Conservation (phyloP, 2,888 invertebrate genomes). For the Aradus depressus region DNA sequence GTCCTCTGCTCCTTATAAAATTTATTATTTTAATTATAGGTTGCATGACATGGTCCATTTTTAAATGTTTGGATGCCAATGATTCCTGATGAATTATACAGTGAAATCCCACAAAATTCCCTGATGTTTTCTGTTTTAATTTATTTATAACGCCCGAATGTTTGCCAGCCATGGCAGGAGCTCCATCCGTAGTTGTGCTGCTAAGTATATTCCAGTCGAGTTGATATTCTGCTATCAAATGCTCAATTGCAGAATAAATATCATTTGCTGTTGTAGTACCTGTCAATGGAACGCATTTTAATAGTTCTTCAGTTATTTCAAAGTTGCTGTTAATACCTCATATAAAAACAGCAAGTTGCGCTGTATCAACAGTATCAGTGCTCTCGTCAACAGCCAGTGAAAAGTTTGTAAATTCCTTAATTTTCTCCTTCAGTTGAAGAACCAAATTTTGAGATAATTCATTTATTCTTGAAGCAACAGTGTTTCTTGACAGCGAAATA, state of each 20-base stretch:
- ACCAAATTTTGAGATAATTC: no score
- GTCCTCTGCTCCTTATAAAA: conserved; percentile 5
- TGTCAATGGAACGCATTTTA: conserved; percentile 1
- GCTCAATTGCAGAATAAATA: conserved; percentile 5
- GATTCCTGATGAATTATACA: conserved; percentile 5
- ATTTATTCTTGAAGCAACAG: no score
- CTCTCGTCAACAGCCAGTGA: conserved; percentile 8
- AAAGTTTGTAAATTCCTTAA: conserved; percentile 8
- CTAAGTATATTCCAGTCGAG: conserved; percentile 5
- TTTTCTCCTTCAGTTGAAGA: conserved; percentile 3
- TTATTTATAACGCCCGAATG: conserved; percentile 5
- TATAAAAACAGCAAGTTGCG: conserved; percentile 1
- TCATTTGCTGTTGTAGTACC: neutral
- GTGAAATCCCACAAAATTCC: conserved; percentile 4
- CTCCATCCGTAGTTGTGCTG: conserved; percentile 4
- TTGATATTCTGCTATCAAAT: conserved; percentile 7
- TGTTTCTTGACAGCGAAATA: no score
- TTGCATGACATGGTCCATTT: conserved; percentile 4
- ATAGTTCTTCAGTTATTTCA: conserved; percentile 3
- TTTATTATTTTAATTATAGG: conserved; percentile 2
- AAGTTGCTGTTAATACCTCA: conserved; percentile 1
- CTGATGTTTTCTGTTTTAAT: neutral
- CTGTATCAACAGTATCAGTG: conserved; percentile 7
- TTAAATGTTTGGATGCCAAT: no score
- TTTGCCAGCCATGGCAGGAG: conserved; percentile 8